These are phyloP conservation scores for Chionomys nivalis DNA, from an alignment of 2,113 vertebrate species.

Conservation along the genomic window DNA sequence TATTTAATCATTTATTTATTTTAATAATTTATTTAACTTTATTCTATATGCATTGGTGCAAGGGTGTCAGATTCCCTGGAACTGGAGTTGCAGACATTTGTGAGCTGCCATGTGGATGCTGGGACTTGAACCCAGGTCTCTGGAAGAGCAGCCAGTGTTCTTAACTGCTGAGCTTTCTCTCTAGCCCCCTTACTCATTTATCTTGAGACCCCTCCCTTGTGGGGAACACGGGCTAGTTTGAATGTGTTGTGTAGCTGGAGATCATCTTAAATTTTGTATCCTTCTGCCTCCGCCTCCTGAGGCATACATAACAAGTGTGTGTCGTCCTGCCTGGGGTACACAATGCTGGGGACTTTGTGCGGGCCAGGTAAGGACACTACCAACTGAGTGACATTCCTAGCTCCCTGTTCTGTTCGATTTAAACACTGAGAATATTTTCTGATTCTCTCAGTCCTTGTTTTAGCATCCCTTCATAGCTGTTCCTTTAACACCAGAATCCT, in stretches of 20 bases:
- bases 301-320: neutral
- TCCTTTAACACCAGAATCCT: neutral
- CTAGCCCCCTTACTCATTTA: neutral
- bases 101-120: neutral
- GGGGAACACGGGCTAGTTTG: neutral
- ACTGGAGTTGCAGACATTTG: neutral
- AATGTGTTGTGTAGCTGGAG: neutral
- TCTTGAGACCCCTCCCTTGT: neutral
- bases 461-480: neutral
- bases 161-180: neutral
- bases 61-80: neutral
- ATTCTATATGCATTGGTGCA: neutral
- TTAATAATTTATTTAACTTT: neutral
- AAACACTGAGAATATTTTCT: neutral
- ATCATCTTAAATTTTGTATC: neutral
- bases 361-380: neutral
- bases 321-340: no score
- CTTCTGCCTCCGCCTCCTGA: no score
- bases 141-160: neutral
- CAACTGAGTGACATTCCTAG: neutral
- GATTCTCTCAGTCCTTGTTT: neutral
- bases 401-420: neutral
- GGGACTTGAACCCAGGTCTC: neutral
- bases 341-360: neutral
- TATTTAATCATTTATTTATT: neutral